These are phyloP conservation scores for Cryptophagus acutangulus DNA, from an alignment of 2,888 invertebrate species.

Conservation along the genomic window DNA sequence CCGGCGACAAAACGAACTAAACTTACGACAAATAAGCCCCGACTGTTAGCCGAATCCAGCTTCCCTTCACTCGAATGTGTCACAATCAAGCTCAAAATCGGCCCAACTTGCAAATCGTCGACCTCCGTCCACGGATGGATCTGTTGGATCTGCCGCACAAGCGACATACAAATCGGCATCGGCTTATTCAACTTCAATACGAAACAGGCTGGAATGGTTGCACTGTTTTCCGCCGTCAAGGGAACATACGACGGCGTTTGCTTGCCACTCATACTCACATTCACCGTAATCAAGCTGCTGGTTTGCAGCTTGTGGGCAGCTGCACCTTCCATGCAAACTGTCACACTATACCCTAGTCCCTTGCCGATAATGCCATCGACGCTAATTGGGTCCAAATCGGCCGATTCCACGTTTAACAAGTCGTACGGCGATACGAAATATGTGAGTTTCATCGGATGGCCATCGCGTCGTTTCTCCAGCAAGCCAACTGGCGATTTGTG, in stretches of 20 bases:
- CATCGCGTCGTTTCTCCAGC: conserved; percentile 75
- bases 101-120: conserved; percentile 47
- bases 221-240: conserved; percentile 78
- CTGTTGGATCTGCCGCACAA: conserved; percentile 63
- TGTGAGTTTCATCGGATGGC: conserved; percentile 89
- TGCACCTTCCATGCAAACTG: conserved; percentile 85
- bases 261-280: conserved; percentile 67
- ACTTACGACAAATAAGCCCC: conserved; percentile 81
- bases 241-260: conserved; percentile 76
- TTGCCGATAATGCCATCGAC: conserved; percentile 66
- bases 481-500: conserved; percentile 88
- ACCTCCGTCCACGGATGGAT: conserved; percentile 57
- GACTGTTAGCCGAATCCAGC: conserved; percentile 65
- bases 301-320: conserved; percentile 78
- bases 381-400: conserved; percentile 68
- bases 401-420: conserved; percentile 70
- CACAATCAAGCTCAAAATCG: conserved; percentile 73
- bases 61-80: conserved; percentile 72
- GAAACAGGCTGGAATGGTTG: conserved; percentile 86
- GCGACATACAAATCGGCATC: conserved; percentile 75
- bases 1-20: conserved; percentile 11
- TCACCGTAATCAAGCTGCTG: conserved; percentile 63
- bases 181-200: conserved; percentile 74
- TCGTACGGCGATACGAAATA: conserved; percentile 94
- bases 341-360: conserved; percentile 79